Evolutionary conservation across 2,113 vertebrate genomes (phyloP).

Genomic region (Noctilio leporinus): DNA sequence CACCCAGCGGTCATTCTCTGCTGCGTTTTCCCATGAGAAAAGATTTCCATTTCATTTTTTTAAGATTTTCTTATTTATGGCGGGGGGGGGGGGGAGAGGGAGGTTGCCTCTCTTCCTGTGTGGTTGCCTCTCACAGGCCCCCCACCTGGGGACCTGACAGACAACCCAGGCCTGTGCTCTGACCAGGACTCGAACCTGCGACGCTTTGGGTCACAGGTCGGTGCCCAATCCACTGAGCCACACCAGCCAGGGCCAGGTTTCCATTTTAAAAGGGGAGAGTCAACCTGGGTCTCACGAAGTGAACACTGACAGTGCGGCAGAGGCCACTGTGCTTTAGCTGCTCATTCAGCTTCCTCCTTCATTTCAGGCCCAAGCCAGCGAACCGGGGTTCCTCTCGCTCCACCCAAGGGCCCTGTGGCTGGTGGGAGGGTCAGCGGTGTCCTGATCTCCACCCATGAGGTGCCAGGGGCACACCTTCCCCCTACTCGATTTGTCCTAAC

Average conservation of each 20-base stretch:
- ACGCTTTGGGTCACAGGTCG: too few relatives aligned
- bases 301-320: not conserved
- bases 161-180: too few relatives aligned
- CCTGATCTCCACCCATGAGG: not conserved
- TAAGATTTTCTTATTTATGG: too few relatives aligned
- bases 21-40: not conserved
- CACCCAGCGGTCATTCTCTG: not conserved
- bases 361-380: not conserved
- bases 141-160: too few relatives aligned
- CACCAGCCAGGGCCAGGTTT: too few relatives aligned
- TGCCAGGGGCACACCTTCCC: not conserved
- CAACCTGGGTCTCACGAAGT: not conserved
- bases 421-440: not conserved
- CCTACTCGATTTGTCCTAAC: not conserved
- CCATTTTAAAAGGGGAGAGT: not conserved
- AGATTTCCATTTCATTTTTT: not conserved
- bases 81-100: too few relatives aligned
- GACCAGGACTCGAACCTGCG: too few relatives aligned
- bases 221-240: too few relatives aligned
- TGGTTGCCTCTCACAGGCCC: too few relatives aligned
- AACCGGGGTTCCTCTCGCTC: not conserved
- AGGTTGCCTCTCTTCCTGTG: too few relatives aligned
- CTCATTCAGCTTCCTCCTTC: not conserved
- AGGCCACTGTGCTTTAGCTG: not conserved
- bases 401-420: not conserved